Conservation (phyloP, 2,113 vertebrate species). For the Vimba vimba region DNA sequence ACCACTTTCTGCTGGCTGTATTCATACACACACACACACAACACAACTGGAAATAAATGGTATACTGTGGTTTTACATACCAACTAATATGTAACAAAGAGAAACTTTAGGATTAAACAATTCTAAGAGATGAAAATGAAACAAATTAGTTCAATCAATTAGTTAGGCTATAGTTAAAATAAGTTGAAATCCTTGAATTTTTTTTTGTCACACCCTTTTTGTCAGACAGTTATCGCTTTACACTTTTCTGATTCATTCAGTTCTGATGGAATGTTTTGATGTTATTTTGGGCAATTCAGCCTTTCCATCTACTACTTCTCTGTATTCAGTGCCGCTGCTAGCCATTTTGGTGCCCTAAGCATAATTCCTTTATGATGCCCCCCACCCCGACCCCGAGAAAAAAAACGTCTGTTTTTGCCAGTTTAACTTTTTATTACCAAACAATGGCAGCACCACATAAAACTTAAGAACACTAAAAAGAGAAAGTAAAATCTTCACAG, state of each 20-base stretch:
- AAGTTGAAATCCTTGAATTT: neutral
- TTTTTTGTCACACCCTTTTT: neutral
- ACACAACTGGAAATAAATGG: neutral
- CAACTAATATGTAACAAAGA: neutral
- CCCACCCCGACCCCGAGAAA: too few relatives aligned
- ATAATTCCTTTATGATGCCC: too few relatives aligned
- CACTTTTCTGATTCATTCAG: neutral
- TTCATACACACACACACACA: neutral
- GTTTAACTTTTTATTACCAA: too few relatives aligned
- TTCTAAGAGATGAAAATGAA: neutral
- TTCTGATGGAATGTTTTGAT: neutral
- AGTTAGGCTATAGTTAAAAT: neutral
- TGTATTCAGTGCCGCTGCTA: too few relatives aligned
- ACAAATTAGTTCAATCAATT: too few relatives aligned
- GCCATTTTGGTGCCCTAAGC: too few relatives aligned
- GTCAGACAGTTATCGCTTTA: neutral
- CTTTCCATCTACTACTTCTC: neutral
- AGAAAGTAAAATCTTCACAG: too few relatives aligned
- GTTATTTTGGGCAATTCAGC: neutral
- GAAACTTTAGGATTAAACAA: neutral
- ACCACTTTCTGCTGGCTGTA: neutral
- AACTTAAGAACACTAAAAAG: too few relatives aligned
- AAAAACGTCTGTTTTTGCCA: too few relatives aligned
- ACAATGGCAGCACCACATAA: too few relatives aligned
- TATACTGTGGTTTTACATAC: neutral